These are phyloP conservation scores for Allophyes oxyacanthae DNA, from an alignment of 2,888 invertebrate genomes.

Conservation along the genomic window DNA sequence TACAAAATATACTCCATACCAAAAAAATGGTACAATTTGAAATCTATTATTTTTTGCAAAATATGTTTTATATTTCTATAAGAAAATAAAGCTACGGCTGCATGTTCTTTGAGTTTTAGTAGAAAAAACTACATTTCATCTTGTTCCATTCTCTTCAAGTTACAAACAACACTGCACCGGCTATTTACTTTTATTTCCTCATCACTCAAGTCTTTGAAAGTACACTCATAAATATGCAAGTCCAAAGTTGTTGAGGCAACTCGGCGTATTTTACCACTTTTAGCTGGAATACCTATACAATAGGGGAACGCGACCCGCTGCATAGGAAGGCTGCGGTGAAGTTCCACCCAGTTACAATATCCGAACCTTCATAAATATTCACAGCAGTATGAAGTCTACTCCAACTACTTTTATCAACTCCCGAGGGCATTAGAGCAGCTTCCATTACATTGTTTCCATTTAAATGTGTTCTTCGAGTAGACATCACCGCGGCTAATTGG, in stretches of 20 bases:
- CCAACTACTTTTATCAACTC: constrained; percentile 71
- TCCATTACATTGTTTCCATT: constrained; percentile 59
- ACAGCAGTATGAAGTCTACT: constrained; percentile 73
- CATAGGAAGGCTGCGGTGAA: constrained; percentile 72
- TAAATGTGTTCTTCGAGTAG: constrained; percentile 62
- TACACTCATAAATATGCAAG: constrained; percentile 85
- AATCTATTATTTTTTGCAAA: constrained; percentile 25
- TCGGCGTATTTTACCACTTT: constrained; percentile 79
- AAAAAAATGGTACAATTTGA: too few species aligned
- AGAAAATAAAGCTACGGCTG: constrained; percentile 12
- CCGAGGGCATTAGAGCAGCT: constrained; percentile 59
- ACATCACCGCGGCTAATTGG: constrained; percentile 53
- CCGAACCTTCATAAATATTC: constrained; percentile 84
- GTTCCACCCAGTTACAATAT: constrained; percentile 79
- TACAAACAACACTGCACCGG: constrained; percentile 71
- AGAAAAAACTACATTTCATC: constrained; percentile 57
- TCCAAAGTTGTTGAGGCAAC: constrained; percentile 76
- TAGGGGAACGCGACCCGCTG: constrained; percentile 69
- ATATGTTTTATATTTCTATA: constrained; percentile 14
- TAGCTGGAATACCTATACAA: constrained; percentile 78
- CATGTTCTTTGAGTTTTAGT: constrained; percentile 39
- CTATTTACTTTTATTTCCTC: constrained; percentile 80
- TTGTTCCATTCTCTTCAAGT: constrained; percentile 63
- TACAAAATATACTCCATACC: too few species aligned
- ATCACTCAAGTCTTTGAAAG: constrained; percentile 83